Percentiles rank a stretch among this genome's conserved stretches.
phyloP scores from a whole-genome alignment of 1,140 invertebrate genomes.

The Bilobella aurantiaca region DNA sequence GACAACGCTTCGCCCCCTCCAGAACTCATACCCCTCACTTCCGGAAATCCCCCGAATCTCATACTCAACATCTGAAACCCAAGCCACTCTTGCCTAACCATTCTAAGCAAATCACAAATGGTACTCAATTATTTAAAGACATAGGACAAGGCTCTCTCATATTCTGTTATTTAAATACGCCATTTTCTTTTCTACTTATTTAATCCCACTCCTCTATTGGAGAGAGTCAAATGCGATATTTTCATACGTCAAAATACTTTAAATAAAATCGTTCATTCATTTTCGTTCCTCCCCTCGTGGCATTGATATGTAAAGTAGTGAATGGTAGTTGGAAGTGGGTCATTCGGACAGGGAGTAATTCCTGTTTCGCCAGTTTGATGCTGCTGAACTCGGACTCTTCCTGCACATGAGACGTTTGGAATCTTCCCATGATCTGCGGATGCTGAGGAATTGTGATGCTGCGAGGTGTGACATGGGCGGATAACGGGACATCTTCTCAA shows the following conservation, averaged over 20 bases:
- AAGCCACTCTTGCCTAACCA: no score
- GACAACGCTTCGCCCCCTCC: neutral
- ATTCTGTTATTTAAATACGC: no score
- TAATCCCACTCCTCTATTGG: no score
- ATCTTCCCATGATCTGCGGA: neutral
- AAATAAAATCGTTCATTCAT: no score
- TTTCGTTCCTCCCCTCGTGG: neutral
- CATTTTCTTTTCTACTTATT: no score
- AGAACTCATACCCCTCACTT: neutral
- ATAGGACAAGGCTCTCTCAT: no score
- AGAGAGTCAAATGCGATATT: no score
- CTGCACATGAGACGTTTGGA: neutral
- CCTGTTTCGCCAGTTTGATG: neutral
- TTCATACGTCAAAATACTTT: no score
- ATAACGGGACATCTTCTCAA: neutral
- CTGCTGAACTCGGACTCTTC: neutral
- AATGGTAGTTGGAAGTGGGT: conserved; percentile 2
- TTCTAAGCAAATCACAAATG: neutral
- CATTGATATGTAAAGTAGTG: neutral
- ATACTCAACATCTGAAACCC: neutral
- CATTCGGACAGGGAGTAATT: neutral
- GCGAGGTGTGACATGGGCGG: neutral
- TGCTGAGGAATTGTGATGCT: neutral
- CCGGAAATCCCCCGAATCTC: neutral
- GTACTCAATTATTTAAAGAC: no score